Evolutionary conservation across 2,888 invertebrate species (phyloP).

Genomic region (Drosophila demipolita): DNA sequence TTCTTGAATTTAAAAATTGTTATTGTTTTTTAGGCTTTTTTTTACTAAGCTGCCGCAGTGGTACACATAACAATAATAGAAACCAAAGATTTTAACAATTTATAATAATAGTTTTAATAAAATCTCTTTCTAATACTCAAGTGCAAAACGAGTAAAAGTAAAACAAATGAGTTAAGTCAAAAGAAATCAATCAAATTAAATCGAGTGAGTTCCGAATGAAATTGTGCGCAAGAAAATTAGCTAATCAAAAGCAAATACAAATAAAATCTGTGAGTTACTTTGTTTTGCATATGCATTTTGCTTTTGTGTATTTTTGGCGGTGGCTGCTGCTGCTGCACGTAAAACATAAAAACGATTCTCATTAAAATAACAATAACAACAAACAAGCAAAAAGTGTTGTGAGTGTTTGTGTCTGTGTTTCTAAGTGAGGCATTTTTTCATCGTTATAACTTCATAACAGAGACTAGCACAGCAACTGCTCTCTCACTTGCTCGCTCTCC

Average conservation of each 20-base stretch:
- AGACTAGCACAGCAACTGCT: conserved; percentile 29
- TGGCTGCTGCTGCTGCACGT: conserved; percentile 51
- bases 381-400: conserved; percentile 25
- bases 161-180: conserved; percentile 4
- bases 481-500: conserved; percentile 21
- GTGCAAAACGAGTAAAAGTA: background rate
- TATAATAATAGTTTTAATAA: background rate
- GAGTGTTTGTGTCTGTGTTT: conserved; percentile 15
- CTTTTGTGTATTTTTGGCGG: conserved; percentile 43
- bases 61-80: conserved; percentile 26
- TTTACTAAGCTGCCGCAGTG: conserved; percentile 32
- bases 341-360: conserved; percentile 52
- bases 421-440: conserved; percentile 55
- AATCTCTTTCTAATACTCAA: conserved; percentile 12
- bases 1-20: conserved; percentile 49
- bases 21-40: conserved; percentile 44
- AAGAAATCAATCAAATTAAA: conserved; percentile 14
- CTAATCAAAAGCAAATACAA: conserved; percentile 17
- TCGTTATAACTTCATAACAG: conserved; percentile 73
- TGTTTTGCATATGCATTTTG: conserved; percentile 40
- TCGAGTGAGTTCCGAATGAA: conserved; percentile 18
- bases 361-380: conserved; percentile 52
- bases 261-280: conserved; percentile 32
- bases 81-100: background rate
- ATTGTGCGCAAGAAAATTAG: conserved; percentile 24